A percentile compares a stretch with the other conserved stretches of the same genome.
Evolutionary conservation across 1,140 invertebrate genomes (phyloP).

Genomic region (Halictus rubicundus): DNA sequence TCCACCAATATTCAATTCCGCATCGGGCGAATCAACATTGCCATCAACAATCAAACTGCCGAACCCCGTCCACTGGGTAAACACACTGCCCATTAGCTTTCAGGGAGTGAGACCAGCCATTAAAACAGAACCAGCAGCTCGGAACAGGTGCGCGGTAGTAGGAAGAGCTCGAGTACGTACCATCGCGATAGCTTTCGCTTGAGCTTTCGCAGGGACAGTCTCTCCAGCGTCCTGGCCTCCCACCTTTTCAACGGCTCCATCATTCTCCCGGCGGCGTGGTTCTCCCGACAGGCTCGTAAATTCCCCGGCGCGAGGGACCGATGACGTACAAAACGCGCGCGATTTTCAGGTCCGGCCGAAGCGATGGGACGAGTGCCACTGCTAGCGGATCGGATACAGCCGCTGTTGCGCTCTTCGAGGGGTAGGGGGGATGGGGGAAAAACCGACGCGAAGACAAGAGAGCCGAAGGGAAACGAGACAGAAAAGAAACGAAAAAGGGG

Average conservation of each 20-base stretch:
- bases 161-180: constrained; percentile 18
- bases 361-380: constrained; percentile 53
- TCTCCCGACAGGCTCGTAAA: not conserved
- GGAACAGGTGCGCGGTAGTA: too few species aligned
- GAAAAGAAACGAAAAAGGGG: not conserved
- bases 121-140: too few species aligned
- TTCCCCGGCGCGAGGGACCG: not conserved
- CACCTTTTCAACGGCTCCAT: constrained; percentile 58
- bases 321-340: not conserved
- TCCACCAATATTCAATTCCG: too few species aligned
- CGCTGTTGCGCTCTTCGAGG: not conserved
- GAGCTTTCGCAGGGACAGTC: constrained; percentile 45
- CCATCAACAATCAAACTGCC: too few species aligned
- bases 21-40: too few species aligned
- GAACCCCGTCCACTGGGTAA: too few species aligned
- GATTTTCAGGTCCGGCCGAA: constrained; percentile 27
- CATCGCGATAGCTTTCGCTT: constrained; percentile 41
- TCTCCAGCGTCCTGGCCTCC: constrained; percentile 61
- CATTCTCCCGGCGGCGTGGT: not conserved
- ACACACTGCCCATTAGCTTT: too few species aligned
- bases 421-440: not conserved
- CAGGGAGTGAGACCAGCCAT: too few species aligned
- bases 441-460: not conserved
- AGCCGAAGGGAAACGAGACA: constrained; percentile 20
- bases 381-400: constrained; percentile 25